These are phyloP conservation scores for Lordiphosa andalusiaca DNA, from an alignment of 2,888 invertebrate species.

Conservation along the genomic window DNA sequence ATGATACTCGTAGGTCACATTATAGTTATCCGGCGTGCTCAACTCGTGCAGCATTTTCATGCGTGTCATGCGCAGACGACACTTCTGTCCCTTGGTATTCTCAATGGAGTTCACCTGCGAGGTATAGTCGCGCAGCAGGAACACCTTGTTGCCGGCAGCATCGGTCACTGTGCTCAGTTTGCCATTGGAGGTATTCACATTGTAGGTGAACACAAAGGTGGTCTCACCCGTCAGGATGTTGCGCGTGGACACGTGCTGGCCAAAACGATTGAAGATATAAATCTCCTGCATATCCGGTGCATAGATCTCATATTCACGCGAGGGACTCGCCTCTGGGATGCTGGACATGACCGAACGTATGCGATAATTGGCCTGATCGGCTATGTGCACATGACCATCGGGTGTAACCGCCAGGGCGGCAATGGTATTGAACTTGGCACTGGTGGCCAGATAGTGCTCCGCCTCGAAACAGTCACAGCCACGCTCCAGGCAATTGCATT, in stretches of 20 bases:
- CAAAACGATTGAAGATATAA: constrained; percentile 95
- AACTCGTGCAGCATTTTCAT: constrained; percentile 95
- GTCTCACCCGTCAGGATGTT: constrained; percentile 97
- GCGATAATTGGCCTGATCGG: constrained; percentile 95
- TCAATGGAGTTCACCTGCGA: constrained; percentile 96
- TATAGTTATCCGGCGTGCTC: constrained; percentile 95
- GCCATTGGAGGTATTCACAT: constrained; percentile 97
- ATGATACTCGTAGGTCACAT: constrained; percentile 96
- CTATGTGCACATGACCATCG: constrained; percentile 96
- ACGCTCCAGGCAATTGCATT: constrained; percentile 94
- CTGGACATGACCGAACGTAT: constrained; percentile 94
- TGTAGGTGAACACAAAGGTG: constrained; percentile 96
- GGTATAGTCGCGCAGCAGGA: constrained; percentile 90
- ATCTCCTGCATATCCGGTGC: constrained; percentile 97
- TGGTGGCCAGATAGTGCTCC: constrained; percentile 94
- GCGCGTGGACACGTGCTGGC: constrained; percentile 95
- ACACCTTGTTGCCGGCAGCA: constrained; percentile 94
- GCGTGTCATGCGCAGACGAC: constrained; percentile 93
- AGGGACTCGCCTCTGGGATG: constrained; percentile 91
- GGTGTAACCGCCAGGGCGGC: constrained; percentile 96
- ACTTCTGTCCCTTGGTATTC: constrained; percentile 95
- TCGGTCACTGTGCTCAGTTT: constrained; percentile 96
- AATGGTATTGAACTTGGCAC: constrained; percentile 96
- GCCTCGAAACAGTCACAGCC: constrained; percentile 96
- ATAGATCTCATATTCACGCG: constrained; percentile 95